A percentile compares a stretch with the other conserved stretches of the same genome.
Evolutionary conservation across 2,888 invertebrate species (phyloP).

Genomic region (Acleris holmiana): DNA sequence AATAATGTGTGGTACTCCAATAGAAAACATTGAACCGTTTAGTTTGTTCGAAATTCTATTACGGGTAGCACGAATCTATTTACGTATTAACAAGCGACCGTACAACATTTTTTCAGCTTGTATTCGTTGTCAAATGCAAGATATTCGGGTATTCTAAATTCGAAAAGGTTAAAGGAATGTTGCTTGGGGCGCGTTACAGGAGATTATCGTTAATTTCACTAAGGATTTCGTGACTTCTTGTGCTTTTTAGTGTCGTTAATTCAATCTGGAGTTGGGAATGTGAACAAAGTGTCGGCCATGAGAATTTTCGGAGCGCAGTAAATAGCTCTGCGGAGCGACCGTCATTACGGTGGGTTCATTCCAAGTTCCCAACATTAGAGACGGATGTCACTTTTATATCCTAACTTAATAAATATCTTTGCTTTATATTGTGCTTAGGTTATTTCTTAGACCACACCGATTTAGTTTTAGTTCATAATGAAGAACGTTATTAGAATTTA

Average conservation of each 20-base stretch:
- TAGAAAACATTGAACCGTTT: conserved; percentile 63
- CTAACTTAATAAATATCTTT: conserved; percentile 65
- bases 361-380: conserved; percentile 66
- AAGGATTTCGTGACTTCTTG: conserved; percentile 61
- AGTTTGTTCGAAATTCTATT: conserved; percentile 71
- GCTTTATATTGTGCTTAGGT: conserved; percentile 14
- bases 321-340: conserved; percentile 65
- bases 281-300: conserved; percentile 60
- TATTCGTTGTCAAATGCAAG: conserved; percentile 70
- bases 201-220: conserved; percentile 69
- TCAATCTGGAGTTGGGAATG: conserved; percentile 68
- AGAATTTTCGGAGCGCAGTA: conserved; percentile 68
- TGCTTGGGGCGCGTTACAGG: conserved; percentile 60
- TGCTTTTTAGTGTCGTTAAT: conserved; percentile 72
- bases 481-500: no score
- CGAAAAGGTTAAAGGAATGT: conserved; percentile 66
- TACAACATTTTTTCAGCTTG: conserved; percentile 57
- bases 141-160: conserved; percentile 68
- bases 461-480: neutral
- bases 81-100: conserved; percentile 64
- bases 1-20: conserved; percentile 76
- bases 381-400: conserved; percentile 64
- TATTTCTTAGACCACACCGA: neutral
- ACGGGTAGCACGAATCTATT: conserved; percentile 61
- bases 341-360: conserved; percentile 70